Evolutionary conservation across 2,888 invertebrate genomes (phyloP), one percentile per base, ranked within the genome.

Genomic region (Drosophila planitibia): DNA sequence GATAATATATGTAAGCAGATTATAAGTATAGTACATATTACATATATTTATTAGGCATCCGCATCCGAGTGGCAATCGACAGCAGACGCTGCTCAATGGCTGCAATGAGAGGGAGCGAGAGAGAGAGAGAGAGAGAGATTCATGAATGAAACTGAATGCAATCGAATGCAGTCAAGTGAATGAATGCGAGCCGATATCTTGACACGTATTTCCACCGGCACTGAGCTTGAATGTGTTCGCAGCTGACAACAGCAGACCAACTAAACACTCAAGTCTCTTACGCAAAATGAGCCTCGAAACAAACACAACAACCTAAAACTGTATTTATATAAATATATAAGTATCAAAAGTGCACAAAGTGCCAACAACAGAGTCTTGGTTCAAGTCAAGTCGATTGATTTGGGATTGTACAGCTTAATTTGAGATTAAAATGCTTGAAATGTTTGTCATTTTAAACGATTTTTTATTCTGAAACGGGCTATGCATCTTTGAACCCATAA

Each of bases 101-200:
- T 67, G 71, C 70, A 41, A 30, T 7, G 25, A 25, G 25, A 25
- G 25, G 0, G 25, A 25, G 25, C 2, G 25, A 28, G 28, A 32
- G n/a, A 14, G 2, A 14, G 25, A 22, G 12, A 2, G 41, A n/a
- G 22, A 22, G 12, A 22, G 12, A 6, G 44, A 76, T 68, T 77
- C 63, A 76, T 76, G 76, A 77, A 76, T 76, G 77, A 64, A 76
- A 57, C 4, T 61, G 55, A 60, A 4, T 52, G 66, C 53, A 61
- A 47, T 59, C 58, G 54, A 65, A 47, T 58, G 32, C 25, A 28
- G 41, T 52, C 57, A 49, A 60, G 28, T 61, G 61, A 54, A 58
- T 71, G 58, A 6, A 39, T 47, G 7, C 16, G 16, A 39, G 14
- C 12, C n/a, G 54, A 30, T 12, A 3, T 4, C 14, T 5, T 12